Base-by-base conservation (phyloP, 2,113 vertebrate genomes). In the Hymenochirus boettgeri region DNA sequence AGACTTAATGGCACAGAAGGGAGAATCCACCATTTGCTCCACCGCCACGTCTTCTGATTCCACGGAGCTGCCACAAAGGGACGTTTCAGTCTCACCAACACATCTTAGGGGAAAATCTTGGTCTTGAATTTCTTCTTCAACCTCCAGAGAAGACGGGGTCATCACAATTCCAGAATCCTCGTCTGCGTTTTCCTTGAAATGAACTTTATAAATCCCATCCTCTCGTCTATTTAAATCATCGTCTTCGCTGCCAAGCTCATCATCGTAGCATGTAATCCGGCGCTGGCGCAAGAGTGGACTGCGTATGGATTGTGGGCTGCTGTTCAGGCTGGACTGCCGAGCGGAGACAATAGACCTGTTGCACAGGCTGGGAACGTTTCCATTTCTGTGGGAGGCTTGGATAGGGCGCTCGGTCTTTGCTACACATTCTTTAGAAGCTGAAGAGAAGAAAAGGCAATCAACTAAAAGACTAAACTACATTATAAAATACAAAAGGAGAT, bases 211-310 rank as follows among this genome's bases (percentile, higher is more conserved):
- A 8, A 72, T 46, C 3, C 67, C 71, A 55, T 75, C 78, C 17
- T 79, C 70, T 3, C 74, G 51, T 0, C 69, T 56, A 5, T 58
- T 10, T 17, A 76, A 69, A 9, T 88, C 90, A 0, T 82, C 84
- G 0, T 86, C 86, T 0, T 94, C 86, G 0, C 94, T 91, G 42
- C 76, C 85, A 0, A 85, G 80, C 0, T 88, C 65, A 1, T 90
- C 82, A 1, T 95, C 89, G 0, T 85, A 90, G 79, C 91, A 90
- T 57, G 86, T 78, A 21, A 97, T 80, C 17, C 75, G 84, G 0
- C 83, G 80, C 78, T 98, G 95, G 1, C 89, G 86, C 29, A 91
- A 85, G 11, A 96, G 91, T 1, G 93, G 93, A 72, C 90, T 94
- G 53, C 87, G 86, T 10, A 80, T 56, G 7, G 75, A 86, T 55